Conservation (phyloP, 2,113 vertebrate species). For the Calidris pugnax region DNA sequence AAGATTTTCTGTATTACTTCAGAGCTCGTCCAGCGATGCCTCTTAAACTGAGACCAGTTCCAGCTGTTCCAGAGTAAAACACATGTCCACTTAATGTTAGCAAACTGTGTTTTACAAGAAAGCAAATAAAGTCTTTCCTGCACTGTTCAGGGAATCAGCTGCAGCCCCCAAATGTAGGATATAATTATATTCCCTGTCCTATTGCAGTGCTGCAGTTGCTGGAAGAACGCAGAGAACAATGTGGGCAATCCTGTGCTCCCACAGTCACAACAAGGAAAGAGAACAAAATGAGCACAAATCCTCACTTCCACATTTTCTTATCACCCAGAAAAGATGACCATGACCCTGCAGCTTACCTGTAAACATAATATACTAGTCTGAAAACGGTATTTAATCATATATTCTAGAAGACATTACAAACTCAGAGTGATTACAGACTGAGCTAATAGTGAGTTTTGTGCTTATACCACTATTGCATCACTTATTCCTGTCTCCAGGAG, state of each 20-base stretch:
- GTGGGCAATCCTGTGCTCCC: neutral
- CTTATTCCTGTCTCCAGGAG: neutral
- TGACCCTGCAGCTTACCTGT: neutral
- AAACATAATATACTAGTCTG: neutral
- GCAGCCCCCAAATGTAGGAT: neutral
- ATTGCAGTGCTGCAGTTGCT: too few relatives aligned
- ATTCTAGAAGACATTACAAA: neutral
- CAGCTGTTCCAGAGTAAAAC: neutral
- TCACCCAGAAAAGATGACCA: neutral
- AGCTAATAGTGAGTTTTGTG: neutral
- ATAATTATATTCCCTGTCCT: neutral
- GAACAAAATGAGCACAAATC: neutral
- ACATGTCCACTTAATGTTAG: neutral
- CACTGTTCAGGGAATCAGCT: neutral
- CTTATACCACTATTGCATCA: neutral
- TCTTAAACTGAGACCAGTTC: neutral
- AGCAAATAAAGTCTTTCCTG: neutral
- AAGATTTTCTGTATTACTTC: neutral
- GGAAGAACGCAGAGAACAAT: accelerated
- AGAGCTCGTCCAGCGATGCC: neutral
- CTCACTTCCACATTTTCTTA: neutral
- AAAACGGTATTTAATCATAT: neutral
- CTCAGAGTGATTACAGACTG: neutral
- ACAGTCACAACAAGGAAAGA: neutral
- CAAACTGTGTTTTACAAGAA: neutral